Conservation (phyloP, 2,888 invertebrate species). For the Calliopum simillimum region DNA sequence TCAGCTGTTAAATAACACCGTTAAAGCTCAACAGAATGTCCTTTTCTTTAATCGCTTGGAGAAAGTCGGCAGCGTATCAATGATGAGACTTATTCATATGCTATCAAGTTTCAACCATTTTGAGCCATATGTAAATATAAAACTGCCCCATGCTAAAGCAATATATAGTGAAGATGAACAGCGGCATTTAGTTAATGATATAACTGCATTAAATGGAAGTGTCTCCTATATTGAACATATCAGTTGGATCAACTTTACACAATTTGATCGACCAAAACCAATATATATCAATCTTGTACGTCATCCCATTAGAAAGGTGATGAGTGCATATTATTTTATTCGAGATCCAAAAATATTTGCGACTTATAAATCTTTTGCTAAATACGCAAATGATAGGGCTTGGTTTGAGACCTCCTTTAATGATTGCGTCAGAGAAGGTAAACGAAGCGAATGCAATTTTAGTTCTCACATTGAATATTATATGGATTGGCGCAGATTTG, state of each 20-base stretch:
- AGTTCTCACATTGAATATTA: slow-evolving; percentile 74
- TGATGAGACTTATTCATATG: slow-evolving; percentile 80
- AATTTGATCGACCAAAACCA: slow-evolving; percentile 79
- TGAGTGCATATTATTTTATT: slow-evolving; percentile 89
- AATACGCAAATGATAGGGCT: slow-evolving; percentile 28
- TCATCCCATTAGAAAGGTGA: slow-evolving; percentile 86
- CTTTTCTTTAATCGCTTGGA: slow-evolving; percentile 69
- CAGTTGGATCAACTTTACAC: slow-evolving; percentile 87
- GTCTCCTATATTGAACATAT: slow-evolving; percentile 87
- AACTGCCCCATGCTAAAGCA: background rate
- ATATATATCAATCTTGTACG: slow-evolving; percentile 88
- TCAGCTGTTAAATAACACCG: slow-evolving; percentile 80
- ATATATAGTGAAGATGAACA: slow-evolving; percentile 54
- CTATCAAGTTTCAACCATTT: slow-evolving; percentile 61
- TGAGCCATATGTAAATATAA: background rate
- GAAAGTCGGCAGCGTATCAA: slow-evolving; percentile 82
- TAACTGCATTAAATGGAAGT: slow-evolving; percentile 76
- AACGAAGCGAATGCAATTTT: slow-evolving; percentile 58
- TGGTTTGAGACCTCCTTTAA: slow-evolving; percentile 68
- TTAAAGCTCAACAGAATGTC: slow-evolving; percentile 75
- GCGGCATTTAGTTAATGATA: slow-evolving; percentile 74
- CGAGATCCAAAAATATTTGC: slow-evolving; percentile 57
- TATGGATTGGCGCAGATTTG: slow-evolving; percentile 41
- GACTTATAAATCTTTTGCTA: too few relatives aligned
- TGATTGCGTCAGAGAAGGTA: slow-evolving; percentile 76